These are phyloP conservation scores for Caradrina kadenii DNA, from an alignment of 2,888 invertebrate species.

Conservation along the genomic window DNA sequence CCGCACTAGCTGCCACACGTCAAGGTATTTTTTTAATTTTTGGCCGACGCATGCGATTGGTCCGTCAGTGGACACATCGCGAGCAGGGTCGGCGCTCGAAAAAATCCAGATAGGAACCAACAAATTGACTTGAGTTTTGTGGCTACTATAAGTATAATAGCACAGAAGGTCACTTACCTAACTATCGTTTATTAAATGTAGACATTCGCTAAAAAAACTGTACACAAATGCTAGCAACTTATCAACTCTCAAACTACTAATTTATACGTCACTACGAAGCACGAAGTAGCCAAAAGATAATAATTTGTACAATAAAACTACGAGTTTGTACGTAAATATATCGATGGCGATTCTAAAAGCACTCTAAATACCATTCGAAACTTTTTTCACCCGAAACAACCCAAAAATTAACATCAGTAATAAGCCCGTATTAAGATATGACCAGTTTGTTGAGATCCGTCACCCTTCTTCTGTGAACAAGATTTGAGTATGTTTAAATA, in stretches of 20 bases:
- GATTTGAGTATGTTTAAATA: neutral
- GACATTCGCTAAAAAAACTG: constrained; percentile 16
- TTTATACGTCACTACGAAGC: constrained; percentile 60
- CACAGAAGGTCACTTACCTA: neutral
- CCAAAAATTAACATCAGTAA: constrained; percentile 87
- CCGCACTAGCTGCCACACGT: no score
- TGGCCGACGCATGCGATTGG: no score
- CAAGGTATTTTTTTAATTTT: no score
- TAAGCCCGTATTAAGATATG: constrained; percentile 75
- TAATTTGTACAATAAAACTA: constrained; percentile 71
- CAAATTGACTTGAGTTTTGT: no score
- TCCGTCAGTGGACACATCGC: no score
- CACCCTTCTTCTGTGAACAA: constrained; percentile 17
- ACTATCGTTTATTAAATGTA: constrained; percentile 15
- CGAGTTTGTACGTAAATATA: constrained; percentile 86
- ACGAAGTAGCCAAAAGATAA: constrained; percentile 64
- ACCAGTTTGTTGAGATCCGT: constrained; percentile 70
- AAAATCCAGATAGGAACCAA: no score
- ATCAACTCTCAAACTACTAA: constrained; percentile 51
- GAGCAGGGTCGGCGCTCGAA: no score
- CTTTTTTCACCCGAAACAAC: constrained; percentile 79
- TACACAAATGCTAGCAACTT: constrained; percentile 37
- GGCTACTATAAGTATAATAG: no score
- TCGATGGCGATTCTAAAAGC: constrained; percentile 85
- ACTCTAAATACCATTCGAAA: constrained; percentile 84